These are phyloP conservation scores for Altica lythri DNA, from an alignment of 2,888 invertebrate genomes.

Conservation along the genomic window DNA sequence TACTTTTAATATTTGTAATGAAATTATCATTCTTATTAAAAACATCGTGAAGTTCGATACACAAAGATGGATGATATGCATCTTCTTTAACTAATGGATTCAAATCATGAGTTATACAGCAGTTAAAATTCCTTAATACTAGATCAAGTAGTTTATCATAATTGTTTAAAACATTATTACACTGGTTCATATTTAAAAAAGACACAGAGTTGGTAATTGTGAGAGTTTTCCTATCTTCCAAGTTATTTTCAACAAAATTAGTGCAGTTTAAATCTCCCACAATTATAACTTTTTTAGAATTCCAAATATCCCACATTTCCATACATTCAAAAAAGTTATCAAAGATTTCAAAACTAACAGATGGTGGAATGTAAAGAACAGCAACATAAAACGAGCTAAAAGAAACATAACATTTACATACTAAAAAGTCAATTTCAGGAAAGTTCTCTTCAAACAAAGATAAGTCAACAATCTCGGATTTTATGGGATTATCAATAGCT, in stretches of 20 bases:
- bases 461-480: neutral
- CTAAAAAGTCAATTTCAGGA: neutral
- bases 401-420: neutral
- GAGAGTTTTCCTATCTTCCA: neutral
- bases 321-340: too few relatives aligned
- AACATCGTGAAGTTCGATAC: slow-evolving; percentile 3
- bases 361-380: slow-evolving; percentile 2
- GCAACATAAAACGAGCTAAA: neutral
- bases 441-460: neutral
- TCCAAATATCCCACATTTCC: neutral
- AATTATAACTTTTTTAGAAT: neutral
- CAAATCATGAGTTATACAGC: slow-evolving; percentile 5
- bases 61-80: slow-evolving; percentile 16
- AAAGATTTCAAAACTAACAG: neutral
- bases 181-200: neutral
- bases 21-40: slow-evolving; percentile 9
- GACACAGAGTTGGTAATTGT: neutral
- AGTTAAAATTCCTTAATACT: slow-evolving; percentile 8
- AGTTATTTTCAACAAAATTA: neutral
- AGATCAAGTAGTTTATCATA: neutral
- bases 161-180: slow-evolving; percentile 3
- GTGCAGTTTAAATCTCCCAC: neutral
- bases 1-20: neutral
- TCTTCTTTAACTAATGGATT: slow-evolving; percentile 7
- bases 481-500: neutral